A percentile compares a stretch with the other conserved stretches of the same genome.
Conservation (phyloP, 2,797 vertebrate genomes). For the Myotis vivesi region DNA sequence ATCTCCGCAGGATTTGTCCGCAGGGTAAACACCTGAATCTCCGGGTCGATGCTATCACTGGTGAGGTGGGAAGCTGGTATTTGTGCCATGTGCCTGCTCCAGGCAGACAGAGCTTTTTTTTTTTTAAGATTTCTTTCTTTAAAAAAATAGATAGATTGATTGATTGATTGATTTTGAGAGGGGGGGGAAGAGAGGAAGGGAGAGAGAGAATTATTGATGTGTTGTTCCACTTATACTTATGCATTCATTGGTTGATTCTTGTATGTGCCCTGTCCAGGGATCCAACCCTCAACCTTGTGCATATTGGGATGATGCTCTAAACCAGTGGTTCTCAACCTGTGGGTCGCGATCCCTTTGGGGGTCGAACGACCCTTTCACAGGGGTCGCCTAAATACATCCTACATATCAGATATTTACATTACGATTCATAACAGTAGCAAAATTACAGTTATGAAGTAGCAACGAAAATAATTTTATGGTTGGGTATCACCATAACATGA, state of each 20-base stretch:
- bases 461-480: no score
- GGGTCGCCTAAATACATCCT: no score
- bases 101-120: neutral
- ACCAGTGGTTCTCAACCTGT: neutral
- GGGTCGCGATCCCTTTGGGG: no score
- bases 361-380: no score
- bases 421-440: no score
- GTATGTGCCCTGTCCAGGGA: neutral
- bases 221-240: neutral
- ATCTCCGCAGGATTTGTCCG: neutral
- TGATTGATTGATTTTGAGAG: no score
- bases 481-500: no score
- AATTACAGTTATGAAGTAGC: no score
- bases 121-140: neutral
- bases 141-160: no score
- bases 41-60: slow-evolving; percentile 16
- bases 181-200: neutral
- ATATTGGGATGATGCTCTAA: neutral
- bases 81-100: neutral
- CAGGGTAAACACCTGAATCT: neutral
- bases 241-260: neutral
- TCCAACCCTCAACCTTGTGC: neutral
- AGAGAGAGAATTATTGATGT: neutral
- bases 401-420: no score
- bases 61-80: neutral